Conservation (phyloP, 2,888 invertebrate species). For the Steinernema hermaphroditum region DNA sequence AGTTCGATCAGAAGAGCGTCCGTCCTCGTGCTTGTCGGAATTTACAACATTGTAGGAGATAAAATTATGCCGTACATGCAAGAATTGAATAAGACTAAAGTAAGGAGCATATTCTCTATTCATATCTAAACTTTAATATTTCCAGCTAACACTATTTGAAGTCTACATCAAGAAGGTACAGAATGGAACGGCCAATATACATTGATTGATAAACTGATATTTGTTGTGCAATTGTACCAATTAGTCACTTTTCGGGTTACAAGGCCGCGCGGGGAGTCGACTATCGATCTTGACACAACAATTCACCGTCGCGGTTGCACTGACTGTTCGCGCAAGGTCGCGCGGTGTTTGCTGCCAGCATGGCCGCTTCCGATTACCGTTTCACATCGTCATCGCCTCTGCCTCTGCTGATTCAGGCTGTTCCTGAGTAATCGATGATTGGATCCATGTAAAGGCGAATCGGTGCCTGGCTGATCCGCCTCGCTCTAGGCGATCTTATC, state of each 20-base stretch:
- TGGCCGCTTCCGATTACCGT: slow-evolving; percentile 5
- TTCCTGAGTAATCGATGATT: not conserved
- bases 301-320: not conserved
- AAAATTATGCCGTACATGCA: not conserved
- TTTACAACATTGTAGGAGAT: not conserved
- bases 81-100: not conserved
- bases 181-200: not conserved
- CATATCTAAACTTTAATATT: no score
- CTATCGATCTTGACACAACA: slow-evolving; percentile 8
- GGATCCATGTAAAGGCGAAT: not conserved
- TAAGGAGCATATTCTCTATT: no score
- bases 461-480: not conserved
- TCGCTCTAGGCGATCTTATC: not conserved
- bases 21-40: not conserved
- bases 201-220: no score
- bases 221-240: not conserved
- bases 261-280: not conserved
- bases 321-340: slow-evolving; percentile 16
- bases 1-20: not conserved
- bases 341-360: not conserved
- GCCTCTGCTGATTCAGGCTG: not conserved
- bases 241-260: slow-evolving; percentile 7
- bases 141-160: slow-evolving; percentile 12
- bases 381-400: not conserved
- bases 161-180: slow-evolving; percentile 9